These are phyloP conservation scores for Dysmachus trigonus DNA, from an alignment of 2,888 invertebrate genomes.

Conservation along the genomic window DNA sequence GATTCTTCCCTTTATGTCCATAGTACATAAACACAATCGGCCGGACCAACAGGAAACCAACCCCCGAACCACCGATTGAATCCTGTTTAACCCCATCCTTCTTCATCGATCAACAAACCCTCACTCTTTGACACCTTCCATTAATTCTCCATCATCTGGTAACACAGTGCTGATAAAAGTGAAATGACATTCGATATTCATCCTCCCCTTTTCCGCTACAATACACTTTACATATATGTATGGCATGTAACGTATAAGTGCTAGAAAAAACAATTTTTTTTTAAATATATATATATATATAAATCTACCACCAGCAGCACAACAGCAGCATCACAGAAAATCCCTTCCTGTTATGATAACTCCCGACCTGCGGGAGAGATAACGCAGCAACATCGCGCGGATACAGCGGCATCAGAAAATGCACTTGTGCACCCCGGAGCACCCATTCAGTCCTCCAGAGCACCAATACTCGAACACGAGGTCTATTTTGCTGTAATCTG, in stretches of 20 bases:
- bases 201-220: not conserved
- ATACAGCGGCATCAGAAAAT: not conserved
- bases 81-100: conserved; percentile 9
- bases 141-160: conserved; percentile 34
- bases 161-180: conserved; percentile 37
- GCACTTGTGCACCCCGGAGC: not conserved
- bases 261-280: not conserved
- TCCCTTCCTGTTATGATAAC: conserved; percentile 31
- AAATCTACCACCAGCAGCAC: not conserved
- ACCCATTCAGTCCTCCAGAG: not conserved
- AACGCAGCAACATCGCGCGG: not conserved
- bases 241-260: not conserved
- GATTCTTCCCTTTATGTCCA: not conserved
- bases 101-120: conserved; percentile 36
- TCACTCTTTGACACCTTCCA: conserved; percentile 32
- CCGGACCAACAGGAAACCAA: not conserved
- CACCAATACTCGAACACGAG: not conserved
- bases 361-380: conserved; percentile 14
- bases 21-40: not conserved
- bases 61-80: not conserved
- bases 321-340: conserved; percentile 4
- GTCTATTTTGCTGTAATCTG: not conserved
- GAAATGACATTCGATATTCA: conserved; percentile 38
- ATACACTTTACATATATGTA: not conserved
- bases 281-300: not conserved